These are phyloP conservation scores for Rhagonycha fulva DNA, from an alignment of 2,888 invertebrate genomes.

Conservation along the genomic window DNA sequence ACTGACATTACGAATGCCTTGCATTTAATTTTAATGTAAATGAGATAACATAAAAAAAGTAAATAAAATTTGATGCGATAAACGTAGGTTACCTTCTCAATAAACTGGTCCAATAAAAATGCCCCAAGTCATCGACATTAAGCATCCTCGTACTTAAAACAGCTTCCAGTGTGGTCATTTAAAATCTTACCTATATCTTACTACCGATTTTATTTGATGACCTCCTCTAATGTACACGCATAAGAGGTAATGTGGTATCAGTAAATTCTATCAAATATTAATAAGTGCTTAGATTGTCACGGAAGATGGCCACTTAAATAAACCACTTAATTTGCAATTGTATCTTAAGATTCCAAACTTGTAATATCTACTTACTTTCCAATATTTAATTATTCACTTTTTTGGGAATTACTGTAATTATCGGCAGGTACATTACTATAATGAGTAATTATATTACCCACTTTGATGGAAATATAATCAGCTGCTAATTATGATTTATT, in stretches of 20 bases:
- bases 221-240: constrained; percentile 33
- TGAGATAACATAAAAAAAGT: constrained; percentile 29
- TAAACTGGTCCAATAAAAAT: constrained; percentile 35
- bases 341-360: background rate
- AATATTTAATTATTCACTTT: background rate
- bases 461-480: background rate
- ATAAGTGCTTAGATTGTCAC: background rate
- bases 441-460: background rate
- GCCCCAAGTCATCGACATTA: constrained; percentile 33
- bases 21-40: constrained; percentile 33
- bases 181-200: constrained; percentile 34
- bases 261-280: constrained; percentile 22
- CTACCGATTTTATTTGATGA: constrained; percentile 38
- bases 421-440: background rate
- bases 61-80: constrained; percentile 34
- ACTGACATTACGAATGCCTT: constrained; percentile 16
- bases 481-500: background rate
- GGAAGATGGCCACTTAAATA: background rate
- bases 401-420: background rate
- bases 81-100: constrained; percentile 33
- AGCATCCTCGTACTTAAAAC: constrained; percentile 31
- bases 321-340: background rate
- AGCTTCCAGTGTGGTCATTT: constrained; percentile 34
- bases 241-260: constrained; percentile 30
- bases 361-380: background rate